phyloP scores from a whole-genome alignment of 2,888 invertebrate species.

The Congeria kusceri region DNA sequence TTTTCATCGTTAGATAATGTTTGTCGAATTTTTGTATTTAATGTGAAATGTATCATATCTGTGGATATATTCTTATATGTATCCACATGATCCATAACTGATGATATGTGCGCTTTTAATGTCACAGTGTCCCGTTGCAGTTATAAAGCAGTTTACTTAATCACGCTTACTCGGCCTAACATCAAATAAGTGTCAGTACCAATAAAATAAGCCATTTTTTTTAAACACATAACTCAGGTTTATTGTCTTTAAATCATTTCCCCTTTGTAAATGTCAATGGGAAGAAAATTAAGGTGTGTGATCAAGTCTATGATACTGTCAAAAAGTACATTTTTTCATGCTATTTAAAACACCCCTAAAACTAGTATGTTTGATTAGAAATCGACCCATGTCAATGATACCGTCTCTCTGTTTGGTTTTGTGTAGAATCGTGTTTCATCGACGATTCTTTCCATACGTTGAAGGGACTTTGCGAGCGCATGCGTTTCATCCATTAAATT shows the following conservation, averaged over 20 bases:
- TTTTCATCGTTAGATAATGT: too few relatives aligned
- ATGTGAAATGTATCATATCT: too few relatives aligned
- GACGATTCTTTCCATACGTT: slow-evolving; percentile 6
- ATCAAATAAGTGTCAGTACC: slow-evolving; percentile 22
- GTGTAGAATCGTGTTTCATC: slow-evolving; percentile 15
- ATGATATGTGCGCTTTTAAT: too few relatives aligned
- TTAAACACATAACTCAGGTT: slow-evolving; percentile 55
- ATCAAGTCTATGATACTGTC: slow-evolving; percentile 50
- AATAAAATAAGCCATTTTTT: slow-evolving; percentile 52
- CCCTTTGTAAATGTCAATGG: slow-evolving; percentile 53
- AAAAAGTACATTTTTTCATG: slow-evolving; percentile 29
- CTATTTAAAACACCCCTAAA: slow-evolving; percentile 39
- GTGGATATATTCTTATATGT: too few relatives aligned
- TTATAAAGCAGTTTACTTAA: too few relatives aligned
- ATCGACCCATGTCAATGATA: slow-evolving; percentile 39
- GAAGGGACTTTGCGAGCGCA: slow-evolving; percentile 25
- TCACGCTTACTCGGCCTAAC: neutral
- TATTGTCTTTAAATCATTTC: slow-evolving; percentile 37
- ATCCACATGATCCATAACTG: too few relatives aligned
- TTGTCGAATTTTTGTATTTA: too few relatives aligned
- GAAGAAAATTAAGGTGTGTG: slow-evolving; percentile 47
- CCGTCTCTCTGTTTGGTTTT: slow-evolving; percentile 12
- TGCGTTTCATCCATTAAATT: slow-evolving; percentile 45
- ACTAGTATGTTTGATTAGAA: slow-evolving; percentile 6
- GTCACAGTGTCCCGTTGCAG: too few relatives aligned